Evolutionary conservation across 2,113 vertebrate species (phyloP).

Genomic region (Ahaetulla prasina): DNA sequence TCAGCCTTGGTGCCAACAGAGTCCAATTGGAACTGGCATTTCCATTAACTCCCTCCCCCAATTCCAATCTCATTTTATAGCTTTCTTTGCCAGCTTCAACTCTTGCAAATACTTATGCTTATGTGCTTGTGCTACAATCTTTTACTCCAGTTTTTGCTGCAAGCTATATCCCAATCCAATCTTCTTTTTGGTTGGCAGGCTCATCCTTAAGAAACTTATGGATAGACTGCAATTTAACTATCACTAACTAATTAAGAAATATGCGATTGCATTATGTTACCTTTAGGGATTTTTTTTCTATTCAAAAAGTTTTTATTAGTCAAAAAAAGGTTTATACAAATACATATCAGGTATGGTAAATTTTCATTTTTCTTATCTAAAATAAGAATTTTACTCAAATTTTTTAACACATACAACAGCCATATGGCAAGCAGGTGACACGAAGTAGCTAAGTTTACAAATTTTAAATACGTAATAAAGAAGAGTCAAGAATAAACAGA

Average conservation of each 20-base stretch:
- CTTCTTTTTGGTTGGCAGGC: background rate
- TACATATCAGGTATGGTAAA: too few relatives aligned
- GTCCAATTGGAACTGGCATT: conserved; percentile 11
- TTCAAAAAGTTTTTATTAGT: too few relatives aligned
- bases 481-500: too few relatives aligned
- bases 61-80: background rate
- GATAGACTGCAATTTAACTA: background rate
- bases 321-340: too few relatives aligned
- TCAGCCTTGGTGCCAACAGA: background rate
- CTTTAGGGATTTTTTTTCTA: background rate
- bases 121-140: background rate
- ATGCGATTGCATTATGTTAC: background rate
- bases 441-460: too few relatives aligned
- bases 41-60: background rate
- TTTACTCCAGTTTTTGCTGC: background rate
- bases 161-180: background rate
- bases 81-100: background rate
- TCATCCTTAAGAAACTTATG: background rate
- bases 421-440: too few relatives aligned
- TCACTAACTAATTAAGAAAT: background rate
- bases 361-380: too few relatives aligned
- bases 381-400: too few relatives aligned
- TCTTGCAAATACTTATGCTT: background rate
- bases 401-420: too few relatives aligned
- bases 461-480: too few relatives aligned